Evolutionary conservation across 2,797 vertebrate genomes (phyloP).

Genomic region (Kryptopterus vitreolus): DNA sequence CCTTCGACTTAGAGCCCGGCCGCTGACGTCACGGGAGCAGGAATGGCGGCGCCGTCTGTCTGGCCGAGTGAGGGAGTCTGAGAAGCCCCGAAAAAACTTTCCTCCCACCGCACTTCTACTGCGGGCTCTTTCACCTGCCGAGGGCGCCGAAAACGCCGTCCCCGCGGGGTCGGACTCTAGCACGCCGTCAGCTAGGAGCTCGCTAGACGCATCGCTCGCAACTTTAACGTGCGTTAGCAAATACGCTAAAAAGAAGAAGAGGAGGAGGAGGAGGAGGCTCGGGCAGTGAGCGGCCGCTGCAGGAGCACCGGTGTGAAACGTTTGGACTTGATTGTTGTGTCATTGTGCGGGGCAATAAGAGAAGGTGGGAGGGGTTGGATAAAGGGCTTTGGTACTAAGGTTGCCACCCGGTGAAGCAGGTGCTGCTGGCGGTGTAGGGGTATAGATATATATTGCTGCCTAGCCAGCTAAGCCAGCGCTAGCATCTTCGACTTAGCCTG

Average conservation of each 20-base stretch:
- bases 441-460: neutral
- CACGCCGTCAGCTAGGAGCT: neutral
- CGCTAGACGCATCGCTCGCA: neutral
- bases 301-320: neutral
- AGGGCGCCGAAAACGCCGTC: neutral
- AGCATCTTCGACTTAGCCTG: slow-evolving; percentile 34
- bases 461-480: slow-evolving; percentile 38
- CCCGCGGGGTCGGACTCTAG: neutral
- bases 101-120: slow-evolving; percentile 24
- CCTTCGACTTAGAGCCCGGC: slow-evolving; percentile 57
- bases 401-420: neutral
- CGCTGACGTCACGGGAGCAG: slow-evolving; percentile 67
- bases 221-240: slow-evolving; percentile 27
- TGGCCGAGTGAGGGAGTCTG: slow-evolving; percentile 69
- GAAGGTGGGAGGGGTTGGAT: too few species aligned
- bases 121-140: neutral
- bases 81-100: slow-evolving; percentile 79
- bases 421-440: neutral
- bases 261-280: neutral
- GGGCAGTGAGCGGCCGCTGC: neutral
- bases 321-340: neutral
- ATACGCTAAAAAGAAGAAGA: too few species aligned
- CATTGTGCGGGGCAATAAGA: too few species aligned
- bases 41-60: slow-evolving; percentile 80
- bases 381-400: too few species aligned